Evolutionary conservation across 2,113 vertebrate species (phyloP).

Genomic region (Struthio camelus): DNA sequence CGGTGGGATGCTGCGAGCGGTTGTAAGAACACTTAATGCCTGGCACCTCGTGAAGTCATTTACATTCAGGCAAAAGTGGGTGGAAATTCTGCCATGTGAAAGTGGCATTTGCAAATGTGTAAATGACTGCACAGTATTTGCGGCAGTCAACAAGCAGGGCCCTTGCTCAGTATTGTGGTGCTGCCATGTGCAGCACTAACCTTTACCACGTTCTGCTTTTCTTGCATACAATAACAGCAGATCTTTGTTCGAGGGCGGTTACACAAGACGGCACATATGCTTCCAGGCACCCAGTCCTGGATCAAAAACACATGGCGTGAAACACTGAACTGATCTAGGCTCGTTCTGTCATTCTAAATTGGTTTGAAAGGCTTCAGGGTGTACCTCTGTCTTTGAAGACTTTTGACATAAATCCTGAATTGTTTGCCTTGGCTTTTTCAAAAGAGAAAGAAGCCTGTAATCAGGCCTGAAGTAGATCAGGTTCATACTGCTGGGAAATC

Average conservation of each 20-base stretch:
- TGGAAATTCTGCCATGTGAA: conserved; percentile 53
- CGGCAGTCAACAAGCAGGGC: not conserved
- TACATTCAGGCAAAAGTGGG: conserved; percentile 56
- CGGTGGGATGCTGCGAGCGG: conserved; percentile 25
- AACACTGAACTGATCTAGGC: not conserved
- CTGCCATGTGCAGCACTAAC: conserved; percentile 53
- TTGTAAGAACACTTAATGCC: conserved; percentile 59
- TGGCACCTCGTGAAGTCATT: conserved; percentile 26
- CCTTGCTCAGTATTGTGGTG: not conserved
- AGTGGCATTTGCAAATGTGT: conserved; percentile 48
- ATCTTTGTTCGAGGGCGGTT: conserved; percentile 54
- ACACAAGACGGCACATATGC: not conserved
- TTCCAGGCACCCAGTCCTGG: not conserved
- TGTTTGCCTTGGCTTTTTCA: not conserved
- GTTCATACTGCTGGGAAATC: not conserved
- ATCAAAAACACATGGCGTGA: conserved; percentile 26
- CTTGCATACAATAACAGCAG: conserved; percentile 26
- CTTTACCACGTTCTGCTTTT: conserved; percentile 49
- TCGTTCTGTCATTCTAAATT: not conserved
- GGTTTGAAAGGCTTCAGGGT: not conserved
- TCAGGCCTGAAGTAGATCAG: not conserved
- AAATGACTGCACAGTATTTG: conserved; percentile 32
- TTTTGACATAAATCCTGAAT: not conserved
- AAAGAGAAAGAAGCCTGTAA: not conserved
- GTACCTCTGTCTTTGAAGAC: not conserved